phyloP scores from a whole-genome alignment of 92 coral and sea anemone species.

The Zoanthus sociatus region DNA sequence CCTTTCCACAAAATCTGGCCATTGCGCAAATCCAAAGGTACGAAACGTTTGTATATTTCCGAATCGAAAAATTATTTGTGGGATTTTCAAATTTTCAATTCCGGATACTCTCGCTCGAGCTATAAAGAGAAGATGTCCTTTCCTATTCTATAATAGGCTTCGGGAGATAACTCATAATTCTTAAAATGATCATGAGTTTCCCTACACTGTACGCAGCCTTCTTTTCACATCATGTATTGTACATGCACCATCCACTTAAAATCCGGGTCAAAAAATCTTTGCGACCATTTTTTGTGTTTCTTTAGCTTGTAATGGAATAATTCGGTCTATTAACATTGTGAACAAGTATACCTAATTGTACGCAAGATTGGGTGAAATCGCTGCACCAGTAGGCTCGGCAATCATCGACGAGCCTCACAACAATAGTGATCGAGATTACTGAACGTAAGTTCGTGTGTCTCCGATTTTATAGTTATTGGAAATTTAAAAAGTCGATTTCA shows the following conservation, averaged over 20 bases:
- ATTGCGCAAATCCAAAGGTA: too few relatives aligned
- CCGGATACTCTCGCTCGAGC: too few relatives aligned
- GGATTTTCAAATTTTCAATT: too few relatives aligned
- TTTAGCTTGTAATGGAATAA: background rate
- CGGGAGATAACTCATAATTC: too few relatives aligned
- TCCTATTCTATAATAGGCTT: too few relatives aligned
- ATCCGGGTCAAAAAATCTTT: background rate
- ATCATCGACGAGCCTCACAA: constrained; percentile 6
- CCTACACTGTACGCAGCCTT: constrained; percentile 5
- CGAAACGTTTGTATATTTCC: too few relatives aligned
- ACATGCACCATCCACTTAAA: background rate
- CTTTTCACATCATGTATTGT: background rate
- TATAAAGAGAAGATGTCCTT: too few relatives aligned
- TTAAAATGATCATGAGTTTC: background rate
- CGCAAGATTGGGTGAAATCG: background rate
- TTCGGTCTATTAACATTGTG: background rate
- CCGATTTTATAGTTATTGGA: too few relatives aligned
- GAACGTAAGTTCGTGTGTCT: background rate
- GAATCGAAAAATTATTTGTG: too few relatives aligned
- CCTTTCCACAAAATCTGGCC: too few relatives aligned
- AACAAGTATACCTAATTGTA: background rate
- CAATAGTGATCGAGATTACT: constrained; percentile 1
- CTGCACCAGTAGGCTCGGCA: background rate
- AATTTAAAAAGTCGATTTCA: background rate
- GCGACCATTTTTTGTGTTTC: background rate